These are phyloP conservation scores for Nemopilema nomurai DNA, from an alignment of 30 jellyfish, hydroid and myxozoan genomes.

Conservation along the genomic window DNA sequence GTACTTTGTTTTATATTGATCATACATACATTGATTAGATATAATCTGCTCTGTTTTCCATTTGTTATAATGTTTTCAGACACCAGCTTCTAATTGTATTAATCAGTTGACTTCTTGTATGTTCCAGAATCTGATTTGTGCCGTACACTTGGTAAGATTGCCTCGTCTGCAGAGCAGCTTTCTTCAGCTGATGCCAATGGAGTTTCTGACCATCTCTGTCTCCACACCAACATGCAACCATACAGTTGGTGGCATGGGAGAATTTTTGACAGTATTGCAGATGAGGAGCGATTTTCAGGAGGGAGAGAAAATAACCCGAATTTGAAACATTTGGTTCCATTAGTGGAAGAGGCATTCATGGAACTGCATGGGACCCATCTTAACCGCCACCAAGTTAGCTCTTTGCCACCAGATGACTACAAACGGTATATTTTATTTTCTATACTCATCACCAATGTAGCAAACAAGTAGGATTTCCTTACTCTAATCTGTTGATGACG, in stretches of 20 bases:
- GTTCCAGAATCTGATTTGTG: conserved; percentile 8
- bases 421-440: too few species aligned
- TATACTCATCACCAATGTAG: too few species aligned
- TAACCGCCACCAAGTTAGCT: background rate
- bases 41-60: too few species aligned
- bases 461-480: too few species aligned
- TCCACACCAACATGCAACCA: background rate
- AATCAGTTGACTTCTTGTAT: background rate
- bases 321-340: background rate
- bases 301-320: background rate
- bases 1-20: too few species aligned
- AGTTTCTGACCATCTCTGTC: background rate
- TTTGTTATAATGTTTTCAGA: too few species aligned
- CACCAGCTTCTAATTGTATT: too few species aligned
- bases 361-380: background rate
- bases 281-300: conserved; percentile 8
- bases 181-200: background rate
- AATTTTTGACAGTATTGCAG: conserved; percentile 1
- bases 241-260: conserved; percentile 32
- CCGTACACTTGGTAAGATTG: background rate
- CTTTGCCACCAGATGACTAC: background rate
- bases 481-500: too few species aligned
- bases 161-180: conserved; percentile 16
- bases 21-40: too few species aligned
- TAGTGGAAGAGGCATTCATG: background rate